Conservation (phyloP, 1,140 invertebrate genomes). For the Drosophila nigrodunni region DNA sequence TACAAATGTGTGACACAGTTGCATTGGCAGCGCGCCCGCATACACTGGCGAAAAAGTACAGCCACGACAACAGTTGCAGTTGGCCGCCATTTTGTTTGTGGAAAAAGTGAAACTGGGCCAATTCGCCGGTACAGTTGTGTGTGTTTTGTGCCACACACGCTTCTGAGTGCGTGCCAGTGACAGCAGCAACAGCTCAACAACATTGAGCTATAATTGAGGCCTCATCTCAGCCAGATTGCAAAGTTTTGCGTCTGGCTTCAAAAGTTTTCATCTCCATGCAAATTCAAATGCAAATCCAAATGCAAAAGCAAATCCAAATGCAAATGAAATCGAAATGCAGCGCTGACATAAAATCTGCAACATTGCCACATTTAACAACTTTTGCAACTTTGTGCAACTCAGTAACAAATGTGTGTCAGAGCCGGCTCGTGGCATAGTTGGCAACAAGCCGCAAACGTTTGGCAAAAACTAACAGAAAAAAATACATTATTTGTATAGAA, state of each 20-base stretch:
- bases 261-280: slow-evolving; percentile 44
- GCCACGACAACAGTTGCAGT: slow-evolving; percentile 80
- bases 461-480: slow-evolving; percentile 30
- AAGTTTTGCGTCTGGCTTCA: slow-evolving; percentile 25
- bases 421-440: slow-evolving; percentile 68
- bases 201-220: slow-evolving; percentile 48
- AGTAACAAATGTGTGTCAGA: slow-evolving; percentile 46
- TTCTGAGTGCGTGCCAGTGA: not conserved
- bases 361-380: slow-evolving; percentile 22
- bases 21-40: slow-evolving; percentile 50
- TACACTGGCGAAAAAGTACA: slow-evolving; percentile 72
- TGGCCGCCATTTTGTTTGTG: slow-evolving; percentile 75
- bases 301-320: not conserved
- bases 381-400: slow-evolving; percentile 25
- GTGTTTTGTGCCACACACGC: slow-evolving; percentile 10
- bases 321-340: slow-evolving; percentile 71
- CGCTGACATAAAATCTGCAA: slow-evolving; percentile 22
- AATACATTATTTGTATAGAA: not conserved
- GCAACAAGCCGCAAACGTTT: slow-evolving; percentile 42
- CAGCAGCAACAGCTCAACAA: not conserved
- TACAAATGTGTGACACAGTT: slow-evolving; percentile 63
- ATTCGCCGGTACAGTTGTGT: slow-evolving; percentile 70
- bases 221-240: slow-evolving; percentile 22
- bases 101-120: slow-evolving; percentile 72
- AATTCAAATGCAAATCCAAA: slow-evolving; percentile 1